Conservation (phyloP, 1,140 invertebrate genomes). For the Schmidtea mediterranea region DNA sequence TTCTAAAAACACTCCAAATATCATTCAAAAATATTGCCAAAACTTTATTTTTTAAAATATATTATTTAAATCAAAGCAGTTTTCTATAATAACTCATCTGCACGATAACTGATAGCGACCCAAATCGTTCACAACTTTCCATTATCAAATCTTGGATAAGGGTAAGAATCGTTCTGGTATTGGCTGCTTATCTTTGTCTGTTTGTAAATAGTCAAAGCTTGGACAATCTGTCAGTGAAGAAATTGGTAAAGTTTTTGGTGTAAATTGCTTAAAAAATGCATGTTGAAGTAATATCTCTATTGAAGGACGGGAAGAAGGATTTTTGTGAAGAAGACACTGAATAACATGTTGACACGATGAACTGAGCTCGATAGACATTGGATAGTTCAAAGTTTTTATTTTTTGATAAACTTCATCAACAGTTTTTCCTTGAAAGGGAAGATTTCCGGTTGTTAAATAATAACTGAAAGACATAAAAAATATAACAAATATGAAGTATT, state of each 20-base stretch:
- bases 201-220: conserved; percentile 30
- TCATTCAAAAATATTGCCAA: too few species aligned
- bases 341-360: conserved; percentile 50
- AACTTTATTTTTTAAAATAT: too few species aligned
- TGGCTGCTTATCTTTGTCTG: too few species aligned
- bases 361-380: conserved; percentile 40
- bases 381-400: conserved; percentile 72
- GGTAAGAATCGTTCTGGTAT: too few species aligned
- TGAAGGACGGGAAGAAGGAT: conserved; percentile 48
- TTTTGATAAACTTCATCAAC: conserved; percentile 55
- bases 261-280: conserved; percentile 46
- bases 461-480: too few species aligned
- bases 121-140: too few species aligned
- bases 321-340: conserved; percentile 47
- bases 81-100: too few species aligned
- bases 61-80: too few species aligned
- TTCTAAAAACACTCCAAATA: too few species aligned
- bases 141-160: too few species aligned
- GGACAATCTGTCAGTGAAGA: conserved; percentile 74
- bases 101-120: too few species aligned
- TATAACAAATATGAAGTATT: conserved; percentile 19
- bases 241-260: conserved; percentile 49
- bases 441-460: conserved; percentile 36
- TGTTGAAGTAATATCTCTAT: conserved; percentile 46
- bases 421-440: conserved; percentile 72